Conservation (phyloP, 2,888 invertebrate genomes). For the Leptarthrus brevirostris region DNA sequence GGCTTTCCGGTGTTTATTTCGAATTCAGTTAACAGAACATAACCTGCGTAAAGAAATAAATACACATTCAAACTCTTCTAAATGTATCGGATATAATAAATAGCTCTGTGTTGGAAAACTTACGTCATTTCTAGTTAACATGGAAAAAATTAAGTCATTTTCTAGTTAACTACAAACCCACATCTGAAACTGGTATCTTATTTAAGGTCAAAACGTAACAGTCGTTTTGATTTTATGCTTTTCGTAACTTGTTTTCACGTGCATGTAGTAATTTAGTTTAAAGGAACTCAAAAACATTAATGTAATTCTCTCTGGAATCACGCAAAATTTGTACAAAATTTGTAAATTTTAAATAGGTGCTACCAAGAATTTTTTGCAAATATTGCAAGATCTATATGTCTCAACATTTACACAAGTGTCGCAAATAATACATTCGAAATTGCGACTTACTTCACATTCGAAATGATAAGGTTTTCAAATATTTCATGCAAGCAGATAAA, state of each 20-base stretch:
- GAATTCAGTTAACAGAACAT: neutral
- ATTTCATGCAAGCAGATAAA: no score
- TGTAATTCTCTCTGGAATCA: no score
- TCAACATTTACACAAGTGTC: no score
- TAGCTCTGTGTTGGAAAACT: constrained; percentile 4
- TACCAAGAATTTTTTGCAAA: no score
- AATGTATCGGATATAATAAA: neutral
- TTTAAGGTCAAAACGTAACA: neutral
- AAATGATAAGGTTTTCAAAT: no score
- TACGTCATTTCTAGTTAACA: constrained; percentile 34
- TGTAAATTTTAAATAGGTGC: no score
- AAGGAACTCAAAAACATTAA: no score
- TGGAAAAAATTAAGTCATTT: constrained; percentile 11
- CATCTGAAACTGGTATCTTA: neutral
- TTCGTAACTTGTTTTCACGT: neutral
- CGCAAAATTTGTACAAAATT: no score
- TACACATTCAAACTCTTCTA: constrained; percentile 20
- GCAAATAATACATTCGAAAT: no score
- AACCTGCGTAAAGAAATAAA: neutral
- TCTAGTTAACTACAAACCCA: neutral
- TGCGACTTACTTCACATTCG: no score
- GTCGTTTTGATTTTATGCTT: neutral
- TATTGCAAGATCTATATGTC: no score
- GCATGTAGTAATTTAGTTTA: no score
- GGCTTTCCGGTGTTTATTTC: neutral